Evolutionary conservation across 2,113 vertebrate species (phyloP).

Genomic region (Puffinus mauretanicus): DNA sequence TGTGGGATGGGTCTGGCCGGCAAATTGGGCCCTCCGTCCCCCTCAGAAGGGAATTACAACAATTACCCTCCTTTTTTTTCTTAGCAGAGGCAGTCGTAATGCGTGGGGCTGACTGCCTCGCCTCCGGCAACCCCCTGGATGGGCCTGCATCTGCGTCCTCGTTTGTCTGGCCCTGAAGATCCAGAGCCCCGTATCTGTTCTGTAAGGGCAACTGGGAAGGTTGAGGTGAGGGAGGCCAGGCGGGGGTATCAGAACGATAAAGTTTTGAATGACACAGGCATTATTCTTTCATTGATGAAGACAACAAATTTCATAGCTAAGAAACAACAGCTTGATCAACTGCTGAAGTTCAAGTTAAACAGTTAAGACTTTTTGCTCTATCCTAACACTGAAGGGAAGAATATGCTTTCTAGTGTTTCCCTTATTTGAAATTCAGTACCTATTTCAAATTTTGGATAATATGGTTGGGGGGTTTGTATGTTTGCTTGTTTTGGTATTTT

Average conservation of each 20-base stretch:
- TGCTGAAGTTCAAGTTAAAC: neutral
- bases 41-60: too few relatives aligned
- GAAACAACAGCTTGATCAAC: neutral
- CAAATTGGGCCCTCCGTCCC: too few relatives aligned
- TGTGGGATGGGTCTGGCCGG: too few relatives aligned
- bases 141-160: too few relatives aligned
- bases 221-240: too few relatives aligned
- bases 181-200: too few relatives aligned
- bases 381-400: neutral
- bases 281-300: neutral
- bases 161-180: too few relatives aligned
- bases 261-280: neutral
- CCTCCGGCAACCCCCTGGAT: too few relatives aligned
- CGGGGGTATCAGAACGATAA: neutral
- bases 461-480: accelerated
- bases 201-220: too few relatives aligned
- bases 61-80: too few relatives aligned
- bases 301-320: neutral
- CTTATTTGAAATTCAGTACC: neutral
- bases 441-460: neutral
- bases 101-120: too few relatives aligned
- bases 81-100: too few relatives aligned
- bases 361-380: neutral
- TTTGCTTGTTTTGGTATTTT: neutral
- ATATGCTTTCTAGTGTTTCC: neutral